phyloP scores from a whole-genome alignment of 2,797 vertebrate species.

The Chrysocyon brachyurus region DNA sequence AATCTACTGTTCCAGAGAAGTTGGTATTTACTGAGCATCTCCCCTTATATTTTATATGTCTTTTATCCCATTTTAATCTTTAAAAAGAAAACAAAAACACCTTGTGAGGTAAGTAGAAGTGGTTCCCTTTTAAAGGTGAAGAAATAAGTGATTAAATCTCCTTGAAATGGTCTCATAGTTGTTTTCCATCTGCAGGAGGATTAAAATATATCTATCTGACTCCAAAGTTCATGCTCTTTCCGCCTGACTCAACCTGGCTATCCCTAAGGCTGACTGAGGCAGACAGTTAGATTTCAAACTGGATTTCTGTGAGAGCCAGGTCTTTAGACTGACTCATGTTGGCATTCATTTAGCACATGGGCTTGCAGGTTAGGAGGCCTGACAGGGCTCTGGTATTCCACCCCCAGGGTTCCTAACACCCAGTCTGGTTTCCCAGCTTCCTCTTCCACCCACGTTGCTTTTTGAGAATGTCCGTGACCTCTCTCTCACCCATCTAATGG shows the following conservation, averaged over 20 bases:
- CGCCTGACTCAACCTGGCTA: neutral
- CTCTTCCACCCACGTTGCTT: neutral
- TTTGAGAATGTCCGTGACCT: neutral
- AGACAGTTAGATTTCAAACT: neutral
- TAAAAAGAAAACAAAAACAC: neutral
- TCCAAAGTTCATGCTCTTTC: conserved; percentile 5
- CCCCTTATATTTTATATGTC: neutral
- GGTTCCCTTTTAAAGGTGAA: conserved; percentile 32
- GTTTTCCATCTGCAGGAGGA: conserved; percentile 23
- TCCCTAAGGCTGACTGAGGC: neutral
- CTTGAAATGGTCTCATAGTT: neutral
- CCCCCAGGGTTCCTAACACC: neutral
- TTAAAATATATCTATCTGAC: neutral
- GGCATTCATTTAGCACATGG: neutral
- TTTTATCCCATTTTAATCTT: conserved; percentile 27
- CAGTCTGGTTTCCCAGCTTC: neutral
- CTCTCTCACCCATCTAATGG: neutral
- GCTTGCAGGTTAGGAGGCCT: neutral
- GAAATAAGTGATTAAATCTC: neutral
- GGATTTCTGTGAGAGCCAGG: neutral
- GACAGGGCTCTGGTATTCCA: neutral
- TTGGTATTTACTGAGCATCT: neutral
- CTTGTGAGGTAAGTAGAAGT: neutral
- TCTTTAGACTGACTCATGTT: neutral
- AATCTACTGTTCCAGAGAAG: neutral